These are phyloP conservation scores for Zootoca vivipara DNA, from an alignment of 2,113 vertebrate genomes.

Conservation along the genomic window DNA sequence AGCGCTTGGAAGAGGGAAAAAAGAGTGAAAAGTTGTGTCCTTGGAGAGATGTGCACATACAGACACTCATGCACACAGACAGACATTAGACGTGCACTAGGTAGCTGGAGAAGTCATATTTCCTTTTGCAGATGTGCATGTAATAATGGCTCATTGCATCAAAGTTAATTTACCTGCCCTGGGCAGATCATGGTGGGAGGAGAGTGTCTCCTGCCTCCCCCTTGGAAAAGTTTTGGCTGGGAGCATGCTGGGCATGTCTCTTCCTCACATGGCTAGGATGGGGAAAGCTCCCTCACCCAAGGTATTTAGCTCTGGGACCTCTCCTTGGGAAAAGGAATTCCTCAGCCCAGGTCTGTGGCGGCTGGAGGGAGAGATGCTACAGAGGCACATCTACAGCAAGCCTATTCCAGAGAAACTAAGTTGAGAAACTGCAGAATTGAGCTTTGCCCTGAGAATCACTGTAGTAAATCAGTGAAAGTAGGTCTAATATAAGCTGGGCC, in stretches of 20 bases:
- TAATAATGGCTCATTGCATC: conserved; percentile 22
- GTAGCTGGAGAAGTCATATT: conserved; percentile 9
- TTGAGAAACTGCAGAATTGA: too few species aligned
- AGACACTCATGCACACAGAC: conserved; percentile 31
- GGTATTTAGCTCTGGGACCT: not conserved
- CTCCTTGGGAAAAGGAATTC: not conserved
- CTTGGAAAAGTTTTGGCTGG: not conserved
- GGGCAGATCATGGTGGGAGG: not conserved
- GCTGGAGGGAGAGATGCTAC: not conserved
- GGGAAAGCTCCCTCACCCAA: not conserved
- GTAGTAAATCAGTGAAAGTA: too few species aligned
- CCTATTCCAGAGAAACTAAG: too few species aligned
- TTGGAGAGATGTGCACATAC: not conserved
- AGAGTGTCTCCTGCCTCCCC: not conserved
- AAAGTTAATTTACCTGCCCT: conserved; percentile 44
- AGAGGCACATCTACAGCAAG: not conserved
- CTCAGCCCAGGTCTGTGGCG: not conserved
- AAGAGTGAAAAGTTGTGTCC: conserved; percentile 25
- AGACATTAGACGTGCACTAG: not conserved
- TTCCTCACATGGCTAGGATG: not conserved
- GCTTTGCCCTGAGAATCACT: too few species aligned
- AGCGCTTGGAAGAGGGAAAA: conserved; percentile 14
- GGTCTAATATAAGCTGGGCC: too few species aligned
- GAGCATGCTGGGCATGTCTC: not conserved
- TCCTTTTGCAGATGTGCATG: conserved; percentile 51